phyloP scores from a whole-genome alignment of 2,113 vertebrate species.

The Phasianus colchicus region DNA sequence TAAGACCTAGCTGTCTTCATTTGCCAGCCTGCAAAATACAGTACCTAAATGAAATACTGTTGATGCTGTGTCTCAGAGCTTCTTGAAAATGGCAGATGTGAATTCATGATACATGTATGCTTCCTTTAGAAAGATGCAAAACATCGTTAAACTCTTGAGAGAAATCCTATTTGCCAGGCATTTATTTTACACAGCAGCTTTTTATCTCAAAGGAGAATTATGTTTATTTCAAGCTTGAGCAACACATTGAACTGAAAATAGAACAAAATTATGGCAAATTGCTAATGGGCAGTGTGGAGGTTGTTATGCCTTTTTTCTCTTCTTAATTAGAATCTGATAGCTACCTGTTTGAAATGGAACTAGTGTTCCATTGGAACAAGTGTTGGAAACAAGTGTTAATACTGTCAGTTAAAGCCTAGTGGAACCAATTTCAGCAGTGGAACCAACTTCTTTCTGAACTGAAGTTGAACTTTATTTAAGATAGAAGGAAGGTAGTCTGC shows the following conservation, averaged over 20 bases:
- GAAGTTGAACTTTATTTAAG: not conserved
- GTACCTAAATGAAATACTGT: not conserved
- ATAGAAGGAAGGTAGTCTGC: not conserved
- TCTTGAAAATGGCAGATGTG: not conserved
- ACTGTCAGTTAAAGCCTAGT: not conserved
- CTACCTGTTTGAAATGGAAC: conserved; percentile 30
- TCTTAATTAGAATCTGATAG: conserved; percentile 28
- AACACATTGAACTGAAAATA: not conserved
- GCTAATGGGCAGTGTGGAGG: not conserved
- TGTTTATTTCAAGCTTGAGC: conserved; percentile 38
- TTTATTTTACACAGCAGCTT: conserved; percentile 8
- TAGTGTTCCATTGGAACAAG: not conserved
- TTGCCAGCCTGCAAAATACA: not conserved
- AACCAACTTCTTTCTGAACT: not conserved
- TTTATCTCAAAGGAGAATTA: conserved; percentile 28
- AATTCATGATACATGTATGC: not conserved
- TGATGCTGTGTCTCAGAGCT: not conserved
- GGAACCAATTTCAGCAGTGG: conserved; percentile 21
- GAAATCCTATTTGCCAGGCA: conserved; percentile 14
- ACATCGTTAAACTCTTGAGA: not conserved
- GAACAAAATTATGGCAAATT: conserved; percentile 34
- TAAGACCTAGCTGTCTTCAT: not conserved
- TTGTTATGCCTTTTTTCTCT: not conserved
- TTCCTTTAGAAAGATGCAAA: conserved; percentile 28
- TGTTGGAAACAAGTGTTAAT: not conserved